Percentiles rank a stretch among this genome's conserved stretches.
Conservation (phyloP, 2,113 vertebrate genomes). For the Corynorhinus townsendii region DNA sequence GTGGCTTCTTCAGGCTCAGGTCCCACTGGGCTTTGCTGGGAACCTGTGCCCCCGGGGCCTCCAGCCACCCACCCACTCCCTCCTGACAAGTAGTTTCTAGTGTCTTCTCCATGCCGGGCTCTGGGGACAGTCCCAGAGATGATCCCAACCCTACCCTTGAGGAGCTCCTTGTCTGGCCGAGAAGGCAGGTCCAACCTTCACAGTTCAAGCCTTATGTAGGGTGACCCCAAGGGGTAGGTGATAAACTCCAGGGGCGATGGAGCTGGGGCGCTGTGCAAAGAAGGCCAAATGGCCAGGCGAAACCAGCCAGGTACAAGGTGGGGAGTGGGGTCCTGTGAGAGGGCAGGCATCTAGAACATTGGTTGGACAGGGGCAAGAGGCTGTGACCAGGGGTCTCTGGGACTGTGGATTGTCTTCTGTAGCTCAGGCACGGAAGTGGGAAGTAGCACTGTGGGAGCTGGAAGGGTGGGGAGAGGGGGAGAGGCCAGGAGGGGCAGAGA, state of each 20-base stretch:
- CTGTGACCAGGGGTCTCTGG: neutral
- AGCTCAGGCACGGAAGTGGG: neutral
- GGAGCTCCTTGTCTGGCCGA: neutral
- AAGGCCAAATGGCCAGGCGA: neutral
- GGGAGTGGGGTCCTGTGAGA: neutral
- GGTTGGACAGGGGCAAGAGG: neutral
- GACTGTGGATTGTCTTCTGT: neutral
- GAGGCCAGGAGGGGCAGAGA: neutral
- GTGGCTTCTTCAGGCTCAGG: neutral
- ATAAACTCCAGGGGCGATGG: neutral
- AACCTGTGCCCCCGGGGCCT: neutral
- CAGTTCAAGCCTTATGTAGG: neutral
- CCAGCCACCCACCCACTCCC: neutral
- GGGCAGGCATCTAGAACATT: rapidly evolving
- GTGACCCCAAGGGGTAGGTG: neutral
- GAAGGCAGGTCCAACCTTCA: neutral
- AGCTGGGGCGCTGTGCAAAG: neutral
- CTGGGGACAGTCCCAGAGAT: neutral
- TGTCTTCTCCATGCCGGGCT: neutral
- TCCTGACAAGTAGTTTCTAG: neutral
- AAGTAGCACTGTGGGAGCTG: neutral
- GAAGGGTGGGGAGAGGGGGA: neutral
- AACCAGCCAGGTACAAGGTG: neutral
- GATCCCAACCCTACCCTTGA: neutral
- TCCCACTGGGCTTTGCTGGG: neutral